Evolutionary conservation across 2,888 invertebrate species (phyloP), one percentile per base, ranked within the genome.

Genomic region (Aleiodes leptofemur): DNA sequence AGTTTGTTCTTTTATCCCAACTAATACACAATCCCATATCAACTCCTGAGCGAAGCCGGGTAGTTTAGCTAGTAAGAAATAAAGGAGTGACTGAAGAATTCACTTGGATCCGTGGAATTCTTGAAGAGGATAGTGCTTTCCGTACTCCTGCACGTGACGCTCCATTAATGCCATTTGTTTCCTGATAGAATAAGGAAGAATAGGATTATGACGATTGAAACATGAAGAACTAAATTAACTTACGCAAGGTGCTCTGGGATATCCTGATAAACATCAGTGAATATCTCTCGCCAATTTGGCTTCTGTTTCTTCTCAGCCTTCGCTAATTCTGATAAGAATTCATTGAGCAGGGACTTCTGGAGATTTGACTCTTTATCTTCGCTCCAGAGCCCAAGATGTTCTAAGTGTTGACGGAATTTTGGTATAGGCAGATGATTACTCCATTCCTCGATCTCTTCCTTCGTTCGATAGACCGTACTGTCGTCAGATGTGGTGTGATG

Each of bases 401-500:
- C 92, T 90, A 99, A 92, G 89, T 97, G 98, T 57, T 93, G 91
- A 77, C 95, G 93, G 34, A 99, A 92, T 83, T 97, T 95, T 1
- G 92, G 90, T 72, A 98, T 94, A 0, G 99, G 99, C 86, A 95
- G 95, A 83, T 96, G 94, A 57, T 93, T 93, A 77, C 94, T 94
- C 98, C 99, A 99, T 81, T 93, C 90, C 78, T 94, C 91, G 68
- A 97, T 95, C 91, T 98, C 98, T 76, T 95, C 94, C 0, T 92
- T 89, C 0, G 96, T 92, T 82, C 99, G 92, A 88, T 99, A 99
- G 0, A 97, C 97, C 9, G 95, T 95, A 90, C 98, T 98, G 89
- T 99, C 99, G 85, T 99, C 99, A 0, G 98, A 99, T 0, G 99
- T 99, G n/a, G 98, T 98, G 90, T 99, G 99, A 87, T 99, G 98